phyloP scores from a whole-genome alignment of 2,888 invertebrate genomes.

The Incurvaria masculella region DNA sequence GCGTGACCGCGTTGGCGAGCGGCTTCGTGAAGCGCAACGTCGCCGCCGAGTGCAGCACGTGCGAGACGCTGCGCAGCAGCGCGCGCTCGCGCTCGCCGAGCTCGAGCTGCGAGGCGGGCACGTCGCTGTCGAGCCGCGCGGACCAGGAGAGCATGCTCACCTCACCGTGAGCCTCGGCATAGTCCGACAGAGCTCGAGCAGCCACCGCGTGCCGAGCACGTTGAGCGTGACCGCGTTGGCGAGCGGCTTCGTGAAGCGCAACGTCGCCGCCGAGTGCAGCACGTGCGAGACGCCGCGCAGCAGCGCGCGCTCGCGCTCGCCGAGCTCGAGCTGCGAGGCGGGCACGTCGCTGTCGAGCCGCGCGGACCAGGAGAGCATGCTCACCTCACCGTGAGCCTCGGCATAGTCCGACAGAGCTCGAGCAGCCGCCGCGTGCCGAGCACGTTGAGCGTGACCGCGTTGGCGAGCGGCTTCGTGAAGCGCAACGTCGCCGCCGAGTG shows the following conservation, averaged over 20 bases:
- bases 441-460: slow-evolving; percentile 86
- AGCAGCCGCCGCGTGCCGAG: slow-evolving; percentile 83
- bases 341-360: slow-evolving; percentile 76
- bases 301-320: slow-evolving; percentile 58
- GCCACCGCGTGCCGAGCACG: slow-evolving; percentile 80
- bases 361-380: slow-evolving; percentile 60
- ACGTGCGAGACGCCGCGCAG: slow-evolving; percentile 76
- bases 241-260: slow-evolving; percentile 89
- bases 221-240: slow-evolving; percentile 86
- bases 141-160: no score
- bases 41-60: slow-evolving; percentile 95
- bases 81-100: slow-evolving; percentile 63
- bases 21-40: slow-evolving; percentile 94
- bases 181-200: slow-evolving; percentile 77
- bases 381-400: slow-evolving; percentile 60
- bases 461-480: slow-evolving; percentile 88
- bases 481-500: slow-evolving; percentile 96
- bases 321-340: slow-evolving; percentile 67
- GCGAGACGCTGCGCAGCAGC: slow-evolving; percentile 66
- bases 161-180: slow-evolving; percentile 72
- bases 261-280: slow-evolving; percentile 95
- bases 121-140: slow-evolving; percentile 68
- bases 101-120: slow-evolving; percentile 67
- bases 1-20: slow-evolving; percentile 78
- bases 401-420: slow-evolving; percentile 79